A percentile compares a stretch with the other conserved stretches of the same genome.
These are phyloP conservation scores for Drosophila atripex DNA, from an alignment of 2,888 invertebrate species.

Conservation along the genomic window DNA sequence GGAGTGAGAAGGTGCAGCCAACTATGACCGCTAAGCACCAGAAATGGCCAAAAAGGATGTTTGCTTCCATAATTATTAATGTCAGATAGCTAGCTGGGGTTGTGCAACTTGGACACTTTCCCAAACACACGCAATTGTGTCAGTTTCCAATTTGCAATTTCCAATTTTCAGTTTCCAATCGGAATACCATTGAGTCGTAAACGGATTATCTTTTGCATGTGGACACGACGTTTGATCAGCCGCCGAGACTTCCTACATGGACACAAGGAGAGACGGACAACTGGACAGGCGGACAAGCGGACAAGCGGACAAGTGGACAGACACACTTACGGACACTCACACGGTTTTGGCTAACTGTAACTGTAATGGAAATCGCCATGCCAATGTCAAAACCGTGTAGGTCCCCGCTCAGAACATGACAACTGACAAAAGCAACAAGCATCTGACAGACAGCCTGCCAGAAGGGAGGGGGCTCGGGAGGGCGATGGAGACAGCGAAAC, in stretches of 20 bases:
- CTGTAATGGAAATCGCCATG: conserved; percentile 48
- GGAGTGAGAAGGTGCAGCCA: conserved; percentile 44
- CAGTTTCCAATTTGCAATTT: conserved; percentile 24
- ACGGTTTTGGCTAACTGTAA: conserved; percentile 38
- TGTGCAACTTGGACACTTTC: conserved; percentile 46
- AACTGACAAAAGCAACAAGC: conserved; percentile 57
- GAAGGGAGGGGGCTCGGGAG: conserved; percentile 8
- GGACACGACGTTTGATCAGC: conserved; percentile 42
- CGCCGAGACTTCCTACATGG: conserved; percentile 45
- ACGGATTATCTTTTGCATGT: conserved; percentile 50
- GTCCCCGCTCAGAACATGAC: conserved; percentile 52
- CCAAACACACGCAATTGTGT: conserved; percentile 36
- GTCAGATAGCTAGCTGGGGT: conserved; percentile 34
- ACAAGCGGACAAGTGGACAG: conserved; percentile 1
- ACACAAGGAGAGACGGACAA: conserved; percentile 15
- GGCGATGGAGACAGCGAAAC: conserved; percentile 21
- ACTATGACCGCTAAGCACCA: conserved; percentile 51
- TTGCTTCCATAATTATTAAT: conserved; percentile 52
- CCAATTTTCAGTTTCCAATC: conserved; percentile 41
- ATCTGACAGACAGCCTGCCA: conserved; percentile 40
- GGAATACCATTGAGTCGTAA: conserved; percentile 44
- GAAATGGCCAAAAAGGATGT: conserved; percentile 34
- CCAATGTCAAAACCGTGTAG: conserved; percentile 50
- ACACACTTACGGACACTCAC: conserved; percentile 17
- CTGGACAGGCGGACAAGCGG: neutral